phyloP scores from a whole-genome alignment of 2,797 vertebrate species.

The Pelobates cultripes region DNA sequence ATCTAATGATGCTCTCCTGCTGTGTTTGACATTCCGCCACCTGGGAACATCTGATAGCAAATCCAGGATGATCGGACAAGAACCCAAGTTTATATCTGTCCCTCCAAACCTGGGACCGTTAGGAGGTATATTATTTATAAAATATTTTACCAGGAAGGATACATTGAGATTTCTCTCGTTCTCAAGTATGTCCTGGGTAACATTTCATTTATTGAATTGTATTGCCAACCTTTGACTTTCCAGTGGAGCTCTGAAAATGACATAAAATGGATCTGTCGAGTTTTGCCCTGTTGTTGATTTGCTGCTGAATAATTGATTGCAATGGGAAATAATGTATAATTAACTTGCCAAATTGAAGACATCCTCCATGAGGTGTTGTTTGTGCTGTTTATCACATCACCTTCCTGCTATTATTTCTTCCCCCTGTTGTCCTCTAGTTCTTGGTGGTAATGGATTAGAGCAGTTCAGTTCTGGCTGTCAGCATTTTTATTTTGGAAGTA shows the following conservation, averaged over 20 bases:
- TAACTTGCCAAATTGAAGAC: neutral
- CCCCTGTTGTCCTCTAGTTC: neutral
- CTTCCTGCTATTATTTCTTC: neutral
- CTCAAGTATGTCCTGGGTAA: too few species aligned
- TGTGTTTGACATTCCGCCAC: too few species aligned
- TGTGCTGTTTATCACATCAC: neutral
- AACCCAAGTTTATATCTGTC: too few species aligned
- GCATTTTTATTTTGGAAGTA: slow-evolving; percentile 23
- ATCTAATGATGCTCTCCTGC: too few species aligned
- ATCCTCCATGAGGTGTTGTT: neutral
- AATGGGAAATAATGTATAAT: neutral
- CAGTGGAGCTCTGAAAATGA: neutral
- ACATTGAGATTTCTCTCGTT: too few species aligned
- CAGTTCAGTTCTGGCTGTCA: slow-evolving; percentile 1
- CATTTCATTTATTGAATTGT: too few species aligned
- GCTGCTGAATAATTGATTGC: neutral
- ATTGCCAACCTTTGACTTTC: too few species aligned
- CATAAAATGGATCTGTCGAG: neutral
- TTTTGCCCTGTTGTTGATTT: neutral
- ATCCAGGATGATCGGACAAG: too few species aligned
- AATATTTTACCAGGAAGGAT: too few species aligned
- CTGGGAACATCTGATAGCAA: too few species aligned
- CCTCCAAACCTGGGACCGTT: too few species aligned
- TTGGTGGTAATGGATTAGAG: slow-evolving; percentile 2
- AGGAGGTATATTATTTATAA: too few species aligned